Evolutionary conservation across 2,797 vertebrate species (phyloP), one percentile per base, ranked within the genome.

Genomic region (Allobates femoralis): DNA sequence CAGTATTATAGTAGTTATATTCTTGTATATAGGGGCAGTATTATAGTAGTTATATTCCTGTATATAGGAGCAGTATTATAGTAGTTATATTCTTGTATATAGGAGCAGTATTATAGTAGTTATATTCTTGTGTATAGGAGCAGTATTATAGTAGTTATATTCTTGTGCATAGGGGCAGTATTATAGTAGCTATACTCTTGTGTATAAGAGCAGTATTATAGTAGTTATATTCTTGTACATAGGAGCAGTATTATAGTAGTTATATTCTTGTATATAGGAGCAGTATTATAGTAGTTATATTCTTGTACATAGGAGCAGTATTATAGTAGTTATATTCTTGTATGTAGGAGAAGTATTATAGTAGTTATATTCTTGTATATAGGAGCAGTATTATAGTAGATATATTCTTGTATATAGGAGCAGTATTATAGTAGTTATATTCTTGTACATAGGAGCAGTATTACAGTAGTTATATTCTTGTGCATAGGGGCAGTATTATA

Each of bases 1-100:
- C 30, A 67, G 64, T 67, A 67, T 67, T 34, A 67, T 67, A 34
- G 64, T 67, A 67, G 64, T 34, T 34, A 67, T 67, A 67, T 67
- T 67, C 64, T 67, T 67, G 30, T 67, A 67, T 5, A 67, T 67
- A 34, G 64, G 30, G 21, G 64, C 30, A 67, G 64, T 67, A 67
- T 67, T 34, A 67, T 67, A 19, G 30, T 67, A 67, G 18, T 67
- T 67, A 67, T 64, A 64, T 64, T 64, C 60, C 28, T 64, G 60
- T 64, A 64, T 12, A 64, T 64, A 64, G 60, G 60, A 4, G 26
- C 60, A 64, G 60, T 64, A 64, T 64, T 64, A 60, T 60, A 60
- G 58, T 60, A 60, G 58, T 26, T 60, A 60, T 60, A 60, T 60
- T 60, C 58, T 60, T n/a, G 60, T 62, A 62, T 10, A 60, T 60